Base-by-base conservation (phyloP, 2,113 vertebrate genomes). In the Sinosuthora webbiana region DNA sequence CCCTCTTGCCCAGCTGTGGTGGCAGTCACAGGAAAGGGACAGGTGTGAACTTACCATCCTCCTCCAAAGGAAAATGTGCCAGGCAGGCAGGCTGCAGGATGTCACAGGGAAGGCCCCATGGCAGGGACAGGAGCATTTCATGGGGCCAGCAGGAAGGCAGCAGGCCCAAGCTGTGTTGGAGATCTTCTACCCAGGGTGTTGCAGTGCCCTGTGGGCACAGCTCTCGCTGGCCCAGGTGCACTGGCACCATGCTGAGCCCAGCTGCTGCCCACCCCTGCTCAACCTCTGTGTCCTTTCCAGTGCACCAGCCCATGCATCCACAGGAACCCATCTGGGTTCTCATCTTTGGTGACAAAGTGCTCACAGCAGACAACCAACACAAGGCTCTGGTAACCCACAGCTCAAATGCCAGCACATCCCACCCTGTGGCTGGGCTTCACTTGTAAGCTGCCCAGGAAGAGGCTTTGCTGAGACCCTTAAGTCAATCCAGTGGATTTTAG, bases 171-270 rank as follows among this genome's bases (percentile, higher is more conserved):
- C 30, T 23, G 22, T 2, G 2, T 7, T 11, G 20, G n/a, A 55
- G 39, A 25, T 50, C 85, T 81, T 21, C 42, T 67, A 28, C 8
- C 11, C 0, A 1, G 30, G 27, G 21, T 21, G 45, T 15, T 41
- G 64, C 60, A 31, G 30, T 18, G 82, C 33, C 30, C 42, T 4
- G 0, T 9, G n/a, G 45, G n/a, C 65, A 71, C 56, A 22, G 17
- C 0, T 2, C 55, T 13, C 0, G 0, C 41, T n/a, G 64, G 35
- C 27, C 41, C 1, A 11, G n/a, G 79, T 3, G 2, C 53, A 5
- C 14, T 15, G 10, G 49, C 39, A 30, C 67, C 27, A 28, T 8
- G 47, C 81, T 30, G 39, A 64, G 39, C 41, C 25, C 28, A 15
- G 71, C 57, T 30, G 39, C 63, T 73, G 44, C 59, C 44, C 41